Evolutionary conservation across 2,888 invertebrate species (phyloP).

Genomic region (Falcaria lacertinaria): DNA sequence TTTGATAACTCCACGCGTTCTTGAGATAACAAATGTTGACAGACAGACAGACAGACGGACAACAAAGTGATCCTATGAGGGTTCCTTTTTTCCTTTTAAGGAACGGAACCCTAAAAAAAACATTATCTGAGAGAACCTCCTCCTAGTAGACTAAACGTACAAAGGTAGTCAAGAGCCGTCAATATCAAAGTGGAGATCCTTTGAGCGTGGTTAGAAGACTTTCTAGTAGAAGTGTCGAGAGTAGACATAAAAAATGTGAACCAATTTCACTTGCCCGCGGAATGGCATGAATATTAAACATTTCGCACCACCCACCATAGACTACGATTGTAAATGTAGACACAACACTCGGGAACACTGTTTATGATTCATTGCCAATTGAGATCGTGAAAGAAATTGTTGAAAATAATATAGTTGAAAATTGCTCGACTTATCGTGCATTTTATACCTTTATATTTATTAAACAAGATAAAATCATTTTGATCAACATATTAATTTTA

Average conservation of each 20-base stretch:
- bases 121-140: too few species aligned
- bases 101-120: too few species aligned
- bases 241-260: conserved; percentile 70
- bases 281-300: conserved; percentile 75
- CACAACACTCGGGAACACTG: conserved; percentile 6
- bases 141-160: conserved; percentile 24
- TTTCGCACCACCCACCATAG: conserved; percentile 51
- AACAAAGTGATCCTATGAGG: too few species aligned
- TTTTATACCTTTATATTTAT: too few species aligned
- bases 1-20: too few species aligned
- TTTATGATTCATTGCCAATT: neutral
- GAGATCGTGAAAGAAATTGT: neutral
- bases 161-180: neutral
- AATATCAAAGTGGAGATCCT: conserved; percentile 15
- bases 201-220: conserved; percentile 30
- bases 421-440: too few species aligned
- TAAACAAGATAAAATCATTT: too few species aligned
- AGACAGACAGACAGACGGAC: too few species aligned
- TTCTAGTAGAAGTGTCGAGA: conserved; percentile 36
- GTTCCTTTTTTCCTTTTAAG: too few species aligned
- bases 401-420: neutral
- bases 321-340: conserved; percentile 22
- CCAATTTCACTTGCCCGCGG: conserved; percentile 70
- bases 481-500: too few species aligned
- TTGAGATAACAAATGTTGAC: too few species aligned